Evolutionary conservation across 2,113 vertebrate species (phyloP).

Genomic region (Zosterops pallidus): DNA sequence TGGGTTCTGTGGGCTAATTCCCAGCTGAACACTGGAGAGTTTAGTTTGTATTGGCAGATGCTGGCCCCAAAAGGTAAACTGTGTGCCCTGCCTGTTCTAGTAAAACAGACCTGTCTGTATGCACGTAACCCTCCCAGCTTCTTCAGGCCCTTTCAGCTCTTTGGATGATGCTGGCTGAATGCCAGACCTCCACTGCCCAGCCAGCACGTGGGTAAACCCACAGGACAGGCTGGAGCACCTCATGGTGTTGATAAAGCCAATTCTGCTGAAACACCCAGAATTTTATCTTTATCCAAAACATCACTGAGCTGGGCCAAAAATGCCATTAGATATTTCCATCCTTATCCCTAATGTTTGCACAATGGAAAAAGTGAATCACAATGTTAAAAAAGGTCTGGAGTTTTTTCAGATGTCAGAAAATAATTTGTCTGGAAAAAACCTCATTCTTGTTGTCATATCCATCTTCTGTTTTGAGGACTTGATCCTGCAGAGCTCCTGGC

Average conservation of each 20-base stretch:
- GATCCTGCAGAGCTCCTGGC: not conserved
- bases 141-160: not conserved
- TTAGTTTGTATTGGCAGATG: constrained; percentile 20
- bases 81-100: not conserved
- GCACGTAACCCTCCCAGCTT: not conserved
- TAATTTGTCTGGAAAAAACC: not conserved
- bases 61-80: not conserved
- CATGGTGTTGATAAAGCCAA: not conserved
- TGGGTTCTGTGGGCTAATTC: not conserved
- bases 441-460: not conserved
- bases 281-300: not conserved
- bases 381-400: not conserved
- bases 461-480: not conserved
- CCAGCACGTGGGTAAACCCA: not conserved
- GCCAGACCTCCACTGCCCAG: constrained; percentile 5
- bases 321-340: not conserved
- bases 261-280: constrained; percentile 1
- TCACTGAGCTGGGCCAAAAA: not conserved
- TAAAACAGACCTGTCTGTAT: not conserved
- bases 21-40: not conserved
- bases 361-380: not conserved
- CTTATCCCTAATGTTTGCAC: not conserved
- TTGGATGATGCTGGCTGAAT: not conserved
- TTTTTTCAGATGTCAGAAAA: not conserved
- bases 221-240: not conserved